Percentiles rank a stretch among this genome's conserved stretches.
These are phyloP conservation scores for Syngnathus floridae DNA, from an alignment of 2,113 vertebrate species.

Conservation along the genomic window DNA sequence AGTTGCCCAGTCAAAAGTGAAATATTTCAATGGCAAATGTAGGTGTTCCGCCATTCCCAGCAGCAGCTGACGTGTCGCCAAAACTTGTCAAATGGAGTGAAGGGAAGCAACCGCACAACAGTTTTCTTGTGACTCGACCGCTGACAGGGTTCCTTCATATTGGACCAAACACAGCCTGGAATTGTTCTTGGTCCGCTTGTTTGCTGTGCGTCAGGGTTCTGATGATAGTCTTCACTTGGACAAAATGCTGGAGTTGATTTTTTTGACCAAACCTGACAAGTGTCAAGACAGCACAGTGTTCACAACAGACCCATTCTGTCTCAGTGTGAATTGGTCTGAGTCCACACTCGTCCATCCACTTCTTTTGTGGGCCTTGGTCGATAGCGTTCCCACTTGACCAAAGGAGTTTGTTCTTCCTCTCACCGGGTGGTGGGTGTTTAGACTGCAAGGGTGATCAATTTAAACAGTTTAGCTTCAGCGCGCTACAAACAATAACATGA, in stretches of 20 bases:
- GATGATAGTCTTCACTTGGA: too few species aligned
- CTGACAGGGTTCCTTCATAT: too few species aligned
- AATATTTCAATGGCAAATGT: too few species aligned
- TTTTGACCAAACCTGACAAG: not conserved
- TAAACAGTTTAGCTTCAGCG: constrained; percentile 55
- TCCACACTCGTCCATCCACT: not conserved
- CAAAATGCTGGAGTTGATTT: not conserved
- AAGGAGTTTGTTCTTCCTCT: not conserved
- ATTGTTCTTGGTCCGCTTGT: too few species aligned
- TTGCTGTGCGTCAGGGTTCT: too few species aligned
- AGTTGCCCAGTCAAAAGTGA: not conserved
- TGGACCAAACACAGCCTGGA: too few species aligned
- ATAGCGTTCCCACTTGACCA: not conserved
- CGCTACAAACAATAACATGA: constrained; percentile 62
- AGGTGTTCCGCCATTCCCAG: not conserved
- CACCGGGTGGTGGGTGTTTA: constrained; percentile 13
- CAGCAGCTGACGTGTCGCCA: not conserved
- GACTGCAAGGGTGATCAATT: constrained; percentile 39
- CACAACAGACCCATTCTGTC: not conserved
- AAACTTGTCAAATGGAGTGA: not conserved
- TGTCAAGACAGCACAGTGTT: not conserved
- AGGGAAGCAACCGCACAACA: not conserved
- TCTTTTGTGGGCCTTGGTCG: not conserved
- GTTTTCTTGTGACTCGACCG: too few species aligned
- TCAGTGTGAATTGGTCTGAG: not conserved